These are phyloP conservation scores for Euura saliciscinereae DNA, from an alignment of 1,140 invertebrate species.

Conservation along the genomic window DNA sequence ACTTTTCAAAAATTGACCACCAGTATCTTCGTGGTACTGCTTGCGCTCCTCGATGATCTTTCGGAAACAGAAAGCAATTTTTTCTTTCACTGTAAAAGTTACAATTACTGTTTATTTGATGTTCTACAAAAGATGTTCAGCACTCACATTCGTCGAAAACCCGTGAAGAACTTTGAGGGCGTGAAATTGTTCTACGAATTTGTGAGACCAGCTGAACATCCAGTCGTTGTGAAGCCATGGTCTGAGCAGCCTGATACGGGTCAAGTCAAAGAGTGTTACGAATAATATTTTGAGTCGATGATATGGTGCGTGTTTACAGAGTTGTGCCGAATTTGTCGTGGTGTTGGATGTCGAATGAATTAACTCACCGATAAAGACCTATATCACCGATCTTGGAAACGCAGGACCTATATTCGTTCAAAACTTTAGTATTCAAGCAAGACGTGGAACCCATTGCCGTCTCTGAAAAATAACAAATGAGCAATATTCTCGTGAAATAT, in stretches of 20 bases:
- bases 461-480: constrained; percentile 55
- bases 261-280: too few relatives aligned
- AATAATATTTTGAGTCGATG: background rate
- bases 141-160: constrained; percentile 19
- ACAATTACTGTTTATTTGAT: background rate
- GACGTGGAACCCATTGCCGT: constrained; percentile 37
- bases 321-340: background rate
- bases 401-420: constrained; percentile 39
- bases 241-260: background rate
- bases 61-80: background rate
- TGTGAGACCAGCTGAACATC: constrained; percentile 11
- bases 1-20: constrained; percentile 10
- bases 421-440: constrained; percentile 26
- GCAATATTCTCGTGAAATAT: constrained; percentile 56
- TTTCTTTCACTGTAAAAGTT: background rate
- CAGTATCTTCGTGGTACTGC: constrained; percentile 14
- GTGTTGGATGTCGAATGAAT: background rate
- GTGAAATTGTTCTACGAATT: constrained; percentile 9
- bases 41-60: constrained; percentile 15
- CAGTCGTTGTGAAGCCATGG: constrained; percentile 16
- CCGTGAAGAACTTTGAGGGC: constrained; percentile 19
- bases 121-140: too few relatives aligned
- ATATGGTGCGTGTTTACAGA: background rate
- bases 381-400: constrained; percentile 30
- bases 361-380: constrained; percentile 25